Base-by-base conservation (phyloP, 1,140 invertebrate genomes). In the Procambarus virginalis region DNA sequence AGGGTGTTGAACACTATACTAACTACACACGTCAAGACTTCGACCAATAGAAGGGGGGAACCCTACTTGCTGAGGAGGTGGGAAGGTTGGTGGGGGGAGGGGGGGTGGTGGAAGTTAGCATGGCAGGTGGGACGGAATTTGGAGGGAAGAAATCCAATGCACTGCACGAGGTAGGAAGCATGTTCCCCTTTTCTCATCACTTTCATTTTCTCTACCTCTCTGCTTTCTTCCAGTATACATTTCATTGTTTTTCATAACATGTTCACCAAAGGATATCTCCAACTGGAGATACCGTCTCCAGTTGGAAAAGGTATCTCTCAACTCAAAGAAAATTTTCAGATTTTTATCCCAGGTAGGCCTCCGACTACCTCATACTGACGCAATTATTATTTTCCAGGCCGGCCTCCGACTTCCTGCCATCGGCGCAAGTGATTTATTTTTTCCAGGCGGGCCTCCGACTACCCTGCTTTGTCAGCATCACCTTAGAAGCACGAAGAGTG, bases 1-100 rank as follows among this genome's bases (percentile, higher is more conserved):
- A 58, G 68, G 68, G 68, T 46, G 34, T 45, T 51, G 22, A 83
- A 8, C 45, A 10, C 48, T 17, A 60, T 58, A 83, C 58, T 55
- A 75, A 73, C 45, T 64, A 80, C 48, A 76, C 48, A 46, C 60
- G 17, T 60, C 58, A 79, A 8, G 60, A 85, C 77, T 87, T 87
- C 48, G 78, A 49, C 55, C 77, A 68, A 55, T 86, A 3, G 48
- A n/a, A 55, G 70, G 14, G 34, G 51, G 14, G 20, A 34, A 34
- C 34, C 34, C 34, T 34, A 34, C 34, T 34, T 34, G 34, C 34
- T 34, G 34, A 17, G 77, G 60, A 51, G 76, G 58, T 45, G 17
- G 14, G 58, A 4, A 60, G 34, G 77, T 70, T 55, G 12, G 51
- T 55, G 12, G 34, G 34, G 34, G 34, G 34, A 1, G 34, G 34